A percentile compares a stretch with the other conserved stretches of the same genome.
Evolutionary conservation across 2,888 invertebrate genomes (phyloP).

Genomic region (Acholoe squamosa): DNA sequence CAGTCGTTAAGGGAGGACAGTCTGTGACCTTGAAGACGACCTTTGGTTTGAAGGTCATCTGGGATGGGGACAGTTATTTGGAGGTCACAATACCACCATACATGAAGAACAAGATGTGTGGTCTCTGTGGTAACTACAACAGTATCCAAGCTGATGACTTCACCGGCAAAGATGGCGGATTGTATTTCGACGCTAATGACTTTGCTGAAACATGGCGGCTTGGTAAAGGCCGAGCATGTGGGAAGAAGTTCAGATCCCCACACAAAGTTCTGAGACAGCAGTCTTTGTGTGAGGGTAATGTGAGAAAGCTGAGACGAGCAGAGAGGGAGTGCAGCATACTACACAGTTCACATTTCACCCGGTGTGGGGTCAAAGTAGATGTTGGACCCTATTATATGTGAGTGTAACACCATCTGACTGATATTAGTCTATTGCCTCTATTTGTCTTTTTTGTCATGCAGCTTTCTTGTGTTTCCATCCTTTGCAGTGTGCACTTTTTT

Average conservation of each 20-base stretch:
- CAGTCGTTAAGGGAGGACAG: conserved; percentile 80
- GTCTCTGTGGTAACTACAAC: conserved; percentile 97
- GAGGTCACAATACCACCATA: conserved; percentile 88
- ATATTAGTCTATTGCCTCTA: not conserved
- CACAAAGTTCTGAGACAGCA: not conserved
- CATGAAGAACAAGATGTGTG: conserved; percentile 86
- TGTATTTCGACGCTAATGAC: conserved; percentile 87
- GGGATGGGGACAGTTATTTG: conserved; percentile 96
- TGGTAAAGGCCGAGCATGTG: conserved; percentile 87
- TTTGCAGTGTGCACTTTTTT: too few relatives aligned
- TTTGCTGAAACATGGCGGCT: conserved; percentile 96
- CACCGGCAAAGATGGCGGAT: conserved; percentile 80
- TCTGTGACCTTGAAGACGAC: conserved; percentile 83
- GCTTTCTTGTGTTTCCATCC: too few relatives aligned
- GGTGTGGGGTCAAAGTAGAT: conserved; percentile 91
- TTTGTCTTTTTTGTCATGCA: too few relatives aligned
- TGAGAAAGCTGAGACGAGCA: conserved; percentile 71
- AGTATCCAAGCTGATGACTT: conserved; percentile 93
- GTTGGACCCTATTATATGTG: conserved; percentile 91
- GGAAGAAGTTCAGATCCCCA: not conserved
- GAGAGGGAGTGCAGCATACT: conserved; percentile 85
- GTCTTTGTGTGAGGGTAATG: conserved; percentile 27
- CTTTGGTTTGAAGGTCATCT: conserved; percentile 91
- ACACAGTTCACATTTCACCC: conserved; percentile 87
- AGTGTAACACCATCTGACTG: not conserved